phyloP scores from a whole-genome alignment of 2,113 vertebrate genomes.

The Paradoxurus hermaphroditus region DNA sequence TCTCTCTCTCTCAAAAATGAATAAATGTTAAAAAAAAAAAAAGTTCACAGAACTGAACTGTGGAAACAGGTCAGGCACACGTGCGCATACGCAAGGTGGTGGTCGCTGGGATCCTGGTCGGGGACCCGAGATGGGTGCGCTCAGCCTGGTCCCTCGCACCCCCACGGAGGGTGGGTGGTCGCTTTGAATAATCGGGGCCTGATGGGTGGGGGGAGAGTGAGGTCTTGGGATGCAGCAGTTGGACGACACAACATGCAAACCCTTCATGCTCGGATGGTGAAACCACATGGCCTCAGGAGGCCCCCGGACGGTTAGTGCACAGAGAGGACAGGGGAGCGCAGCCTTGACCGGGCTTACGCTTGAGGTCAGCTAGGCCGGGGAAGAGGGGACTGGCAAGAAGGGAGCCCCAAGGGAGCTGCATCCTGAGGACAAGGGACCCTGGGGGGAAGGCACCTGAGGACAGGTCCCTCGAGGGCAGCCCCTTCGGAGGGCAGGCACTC shows the following conservation, averaged over 20 bases:
- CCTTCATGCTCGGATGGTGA: neutral
- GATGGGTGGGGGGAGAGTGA: neutral
- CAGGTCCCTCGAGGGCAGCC: too few relatives aligned
- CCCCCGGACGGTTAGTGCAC: neutral
- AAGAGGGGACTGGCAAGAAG: neutral
- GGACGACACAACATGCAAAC: neutral
- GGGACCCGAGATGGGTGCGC: neutral
- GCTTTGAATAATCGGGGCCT: neutral
- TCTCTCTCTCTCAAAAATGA: too few relatives aligned
- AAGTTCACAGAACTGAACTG: too few relatives aligned
- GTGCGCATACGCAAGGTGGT: fast-evolving
- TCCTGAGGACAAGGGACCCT: neutral
- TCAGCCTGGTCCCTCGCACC: too few relatives aligned
- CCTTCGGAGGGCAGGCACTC: neutral
- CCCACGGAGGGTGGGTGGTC: neutral
- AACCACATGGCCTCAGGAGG: neutral
- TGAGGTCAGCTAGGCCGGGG: neutral
- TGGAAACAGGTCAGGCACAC: neutral
- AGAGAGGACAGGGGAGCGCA: too few relatives aligned
- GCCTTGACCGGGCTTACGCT: neutral
- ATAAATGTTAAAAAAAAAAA: too few relatives aligned
- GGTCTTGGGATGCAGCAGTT: fast-evolving
- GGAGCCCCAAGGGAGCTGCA: neutral
- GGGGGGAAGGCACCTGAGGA: neutral
- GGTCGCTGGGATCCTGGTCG: neutral